Percentiles rank a stretch among this genome's conserved stretches.
These are phyloP conservation scores for Amblyopsis hoosieri DNA, from an alignment of 2,797 vertebrate genomes.

Conservation along the genomic window DNA sequence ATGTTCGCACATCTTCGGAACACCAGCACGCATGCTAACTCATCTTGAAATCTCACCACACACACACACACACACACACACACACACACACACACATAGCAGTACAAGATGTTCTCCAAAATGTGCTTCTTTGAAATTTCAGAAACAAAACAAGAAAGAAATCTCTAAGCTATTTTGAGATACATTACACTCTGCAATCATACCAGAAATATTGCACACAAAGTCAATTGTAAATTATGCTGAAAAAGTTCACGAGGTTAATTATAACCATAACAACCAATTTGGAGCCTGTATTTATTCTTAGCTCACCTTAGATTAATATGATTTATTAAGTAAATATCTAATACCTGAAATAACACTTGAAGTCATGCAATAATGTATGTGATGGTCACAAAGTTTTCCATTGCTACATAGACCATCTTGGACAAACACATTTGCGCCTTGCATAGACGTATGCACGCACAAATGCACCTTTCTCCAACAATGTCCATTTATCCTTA, in stretches of 20 bases:
- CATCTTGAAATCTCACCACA: constrained; percentile 8
- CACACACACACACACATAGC: constrained; percentile 43
- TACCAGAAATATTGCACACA: constrained; percentile 42
- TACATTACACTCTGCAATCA: constrained; percentile 46
- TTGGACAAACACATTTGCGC: background rate
- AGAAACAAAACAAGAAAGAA: background rate
- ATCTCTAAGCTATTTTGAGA: constrained; percentile 8
- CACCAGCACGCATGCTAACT: constrained; percentile 23
- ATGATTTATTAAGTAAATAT: constrained; percentile 26
- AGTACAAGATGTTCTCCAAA: constrained; percentile 69
- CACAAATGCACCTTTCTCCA: constrained; percentile 9
- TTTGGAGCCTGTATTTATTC: constrained; percentile 29
- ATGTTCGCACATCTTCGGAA: constrained; percentile 24
- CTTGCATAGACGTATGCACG: background rate
- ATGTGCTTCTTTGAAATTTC: background rate
- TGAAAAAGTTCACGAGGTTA: constrained; percentile 50
- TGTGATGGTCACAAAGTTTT: background rate
- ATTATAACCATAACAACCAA: constrained; percentile 44
- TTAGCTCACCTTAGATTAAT: constrained; percentile 28
- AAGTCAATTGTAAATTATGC: constrained; percentile 60
- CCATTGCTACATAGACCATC: constrained; percentile 42
- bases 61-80: constrained; percentile 11
- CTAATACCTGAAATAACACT: constrained; percentile 10
- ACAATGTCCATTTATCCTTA: background rate
- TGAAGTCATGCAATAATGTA: background rate